Conservation (phyloP, 2,797 vertebrate genomes). For the Coracias cyanogaster region DNA sequence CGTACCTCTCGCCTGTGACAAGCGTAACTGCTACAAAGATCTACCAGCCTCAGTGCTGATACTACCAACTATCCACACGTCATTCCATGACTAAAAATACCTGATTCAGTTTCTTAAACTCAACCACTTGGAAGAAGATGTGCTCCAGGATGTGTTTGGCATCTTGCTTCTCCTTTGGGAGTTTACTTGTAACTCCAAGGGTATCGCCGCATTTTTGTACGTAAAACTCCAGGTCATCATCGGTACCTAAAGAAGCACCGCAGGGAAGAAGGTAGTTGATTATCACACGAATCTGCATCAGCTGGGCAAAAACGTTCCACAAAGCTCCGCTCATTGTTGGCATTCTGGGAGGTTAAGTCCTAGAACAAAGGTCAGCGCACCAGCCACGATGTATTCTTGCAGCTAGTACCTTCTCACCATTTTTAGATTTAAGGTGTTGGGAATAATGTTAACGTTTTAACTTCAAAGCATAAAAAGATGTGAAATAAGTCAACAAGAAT, state of each 20-base stretch:
- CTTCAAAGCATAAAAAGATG: neutral
- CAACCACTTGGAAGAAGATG: constrained; percentile 95
- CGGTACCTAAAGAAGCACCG: constrained; percentile 83
- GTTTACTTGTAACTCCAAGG: constrained; percentile 89
- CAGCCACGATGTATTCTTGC: neutral
- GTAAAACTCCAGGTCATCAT: constrained; percentile 96
- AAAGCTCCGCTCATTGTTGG: neutral
- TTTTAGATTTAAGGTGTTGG: neutral
- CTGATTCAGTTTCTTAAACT: constrained; percentile 98
- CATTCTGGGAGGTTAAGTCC: neutral
- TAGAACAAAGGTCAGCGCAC: neutral
- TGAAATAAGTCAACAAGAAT: neutral
- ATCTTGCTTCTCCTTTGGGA: constrained; percentile 92
- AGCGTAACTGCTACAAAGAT: neutral
- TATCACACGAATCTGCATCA: neutral
- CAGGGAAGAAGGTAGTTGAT: neutral
- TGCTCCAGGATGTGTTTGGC: constrained; percentile 94
- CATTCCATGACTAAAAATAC: constrained; percentile 72
- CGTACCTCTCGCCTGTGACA: neutral
- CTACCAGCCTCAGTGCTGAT: neutral
- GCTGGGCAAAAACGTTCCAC: neutral
- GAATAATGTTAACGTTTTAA: neutral
- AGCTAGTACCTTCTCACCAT: neutral
- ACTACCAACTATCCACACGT: neutral
- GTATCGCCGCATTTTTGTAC: constrained; percentile 95